Percentiles rank a stretch among this genome's conserved stretches.
phyloP scores from a whole-genome alignment of 1,140 invertebrate species.

The Heterodera schachtii region DNA sequence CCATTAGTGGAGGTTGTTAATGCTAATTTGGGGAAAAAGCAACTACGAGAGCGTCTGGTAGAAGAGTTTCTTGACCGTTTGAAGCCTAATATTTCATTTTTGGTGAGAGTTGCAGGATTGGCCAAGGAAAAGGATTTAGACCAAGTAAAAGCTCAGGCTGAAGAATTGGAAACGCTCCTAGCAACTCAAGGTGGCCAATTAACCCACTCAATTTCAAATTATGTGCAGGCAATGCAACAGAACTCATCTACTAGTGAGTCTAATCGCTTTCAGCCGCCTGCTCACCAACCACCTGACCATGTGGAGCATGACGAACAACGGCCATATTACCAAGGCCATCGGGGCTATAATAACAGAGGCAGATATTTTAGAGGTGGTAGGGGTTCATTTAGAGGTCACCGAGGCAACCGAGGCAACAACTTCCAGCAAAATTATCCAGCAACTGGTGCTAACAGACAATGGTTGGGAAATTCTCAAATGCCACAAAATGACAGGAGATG shows the following conservation, averaged over 20 bases:
- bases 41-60: neutral
- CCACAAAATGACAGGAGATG: neutral
- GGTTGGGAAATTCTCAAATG: neutral
- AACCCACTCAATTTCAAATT: neutral
- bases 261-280: neutral
- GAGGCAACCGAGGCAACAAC: too few relatives aligned
- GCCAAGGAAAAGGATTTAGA: constrained; percentile 1
- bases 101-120: neutral
- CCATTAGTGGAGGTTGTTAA: neutral
- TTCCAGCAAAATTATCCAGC: too few relatives aligned
- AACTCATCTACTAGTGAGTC: neutral
- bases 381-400: too few relatives aligned
- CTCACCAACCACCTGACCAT: neutral
- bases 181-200: neutral
- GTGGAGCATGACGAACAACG: too few relatives aligned
- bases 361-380: too few relatives aligned
- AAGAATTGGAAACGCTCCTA: constrained; percentile 5
- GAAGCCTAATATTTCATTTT: neutral
- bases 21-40: neutral
- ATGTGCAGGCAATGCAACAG: neutral
- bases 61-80: constrained; percentile 8
- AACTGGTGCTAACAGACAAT: neutral
- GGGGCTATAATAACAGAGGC: too few relatives aligned
- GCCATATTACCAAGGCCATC: too few relatives aligned
- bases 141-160: neutral